Evolutionary conservation across 2,797 vertebrate genomes (phyloP), one percentile per base, ranked within the genome.

Genomic region (Clamator glandarius): DNA sequence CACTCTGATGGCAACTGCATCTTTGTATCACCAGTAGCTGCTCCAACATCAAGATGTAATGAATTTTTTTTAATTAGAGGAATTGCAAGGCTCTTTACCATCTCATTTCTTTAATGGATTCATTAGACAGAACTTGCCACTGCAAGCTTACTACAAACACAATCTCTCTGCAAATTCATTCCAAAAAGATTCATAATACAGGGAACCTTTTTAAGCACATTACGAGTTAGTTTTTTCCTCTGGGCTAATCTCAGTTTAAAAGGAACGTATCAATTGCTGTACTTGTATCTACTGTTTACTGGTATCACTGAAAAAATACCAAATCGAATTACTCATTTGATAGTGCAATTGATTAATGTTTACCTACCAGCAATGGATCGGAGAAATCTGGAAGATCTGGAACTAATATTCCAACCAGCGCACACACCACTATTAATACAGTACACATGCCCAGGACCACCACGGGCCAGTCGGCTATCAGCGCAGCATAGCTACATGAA

Each of bases 341-440:
- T 44, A 76, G 54, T 12, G 82, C 6, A 72, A 13, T 8, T 70
- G 28, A 76, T 55, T 26, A 63, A 25, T 42, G 78, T 70, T 64
- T 87, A 97, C 98, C 98, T 98, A 99, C 99, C 98, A 99, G 97
- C 93, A 99, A 96, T 0, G 99, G 99, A 90, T 99, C 99, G 10
- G 99, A 99, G 97, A 99, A 99, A 94, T 99, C 99, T 0, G 99
- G 99, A 84, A 99, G 98, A 89, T 99, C 99, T 2, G 99, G 99
- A 31, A 99, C 99, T 36, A 99, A 96, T 66, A 99, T 96, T 29
- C 99, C 99, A 48, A 99, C 98, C 21, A 99, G 97, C 2, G 99
- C 99, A 68, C 99, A 99, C 41, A 99, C 97, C 78, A 99, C 99
- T 4, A 99, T 99, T 79, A 99, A 97, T 84, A 99, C 98, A 0